phyloP scores from a whole-genome alignment of 2,888 invertebrate genomes.

The Norana najaformis region DNA sequence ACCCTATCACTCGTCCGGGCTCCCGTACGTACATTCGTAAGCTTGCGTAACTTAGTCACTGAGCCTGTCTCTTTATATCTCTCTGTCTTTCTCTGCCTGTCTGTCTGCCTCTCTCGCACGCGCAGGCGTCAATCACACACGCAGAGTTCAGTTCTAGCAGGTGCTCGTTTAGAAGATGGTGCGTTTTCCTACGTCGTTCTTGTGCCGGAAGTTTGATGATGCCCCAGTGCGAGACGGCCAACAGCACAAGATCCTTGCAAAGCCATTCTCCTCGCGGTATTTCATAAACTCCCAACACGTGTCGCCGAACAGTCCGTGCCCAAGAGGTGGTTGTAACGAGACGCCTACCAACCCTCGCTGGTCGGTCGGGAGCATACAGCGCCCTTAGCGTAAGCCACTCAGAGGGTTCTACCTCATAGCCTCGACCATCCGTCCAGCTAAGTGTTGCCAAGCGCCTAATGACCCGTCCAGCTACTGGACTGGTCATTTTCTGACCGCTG shows the following conservation, averaged over 20 bases:
- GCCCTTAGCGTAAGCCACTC: neutral
- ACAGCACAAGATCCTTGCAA: neutral
- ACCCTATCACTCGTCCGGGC: neutral
- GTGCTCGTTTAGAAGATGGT: neutral
- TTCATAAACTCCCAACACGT: neutral
- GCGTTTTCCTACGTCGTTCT: neutral
- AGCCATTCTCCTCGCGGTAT: neutral
- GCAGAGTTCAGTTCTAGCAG: neutral
- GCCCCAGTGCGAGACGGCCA: neutral
- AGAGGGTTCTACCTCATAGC: neutral
- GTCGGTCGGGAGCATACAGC: neutral
- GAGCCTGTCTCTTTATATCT: neutral
- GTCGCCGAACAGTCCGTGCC: neutral
- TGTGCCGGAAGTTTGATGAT: neutral
- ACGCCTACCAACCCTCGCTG: neutral
- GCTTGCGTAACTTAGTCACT: neutral
- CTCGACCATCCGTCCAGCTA: neutral
- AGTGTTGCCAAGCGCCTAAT: slow-evolving; percentile 13
- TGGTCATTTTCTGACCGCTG: slow-evolving; percentile 22
- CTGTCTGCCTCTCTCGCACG: neutral
- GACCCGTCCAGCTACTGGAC: neutral
- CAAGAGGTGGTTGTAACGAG: neutral
- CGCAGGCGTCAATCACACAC: neutral
- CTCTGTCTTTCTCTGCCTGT: neutral
- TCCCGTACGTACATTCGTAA: neutral